phyloP scores from a whole-genome alignment of 2,888 invertebrate species.

The Drosophila lacicola region DNA sequence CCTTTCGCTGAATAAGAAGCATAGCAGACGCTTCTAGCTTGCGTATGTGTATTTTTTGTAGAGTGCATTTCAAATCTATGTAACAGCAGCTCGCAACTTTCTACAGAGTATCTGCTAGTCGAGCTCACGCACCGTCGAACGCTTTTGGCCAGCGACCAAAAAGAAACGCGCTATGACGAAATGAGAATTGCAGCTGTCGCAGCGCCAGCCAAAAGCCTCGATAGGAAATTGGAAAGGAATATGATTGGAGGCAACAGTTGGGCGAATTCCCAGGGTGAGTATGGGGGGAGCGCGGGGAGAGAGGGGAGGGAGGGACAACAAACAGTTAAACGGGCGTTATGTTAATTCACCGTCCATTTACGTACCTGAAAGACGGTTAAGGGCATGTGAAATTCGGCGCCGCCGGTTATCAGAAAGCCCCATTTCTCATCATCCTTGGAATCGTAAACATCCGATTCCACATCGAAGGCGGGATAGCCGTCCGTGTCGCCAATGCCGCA shows the following conservation, averaged over 20 bases:
- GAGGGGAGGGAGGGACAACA: background rate
- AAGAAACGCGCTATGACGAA: conserved; percentile 32
- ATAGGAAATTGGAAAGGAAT: conserved; percentile 27
- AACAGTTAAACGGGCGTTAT: conserved; percentile 27
- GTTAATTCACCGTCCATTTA: background rate
- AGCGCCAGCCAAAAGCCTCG: conserved; percentile 7
- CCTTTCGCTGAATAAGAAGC: too few species aligned
- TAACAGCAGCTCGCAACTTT: background rate
- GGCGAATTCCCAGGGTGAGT: conserved; percentile 16
- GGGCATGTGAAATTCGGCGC: conserved; percentile 85
- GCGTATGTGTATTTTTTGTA: background rate
- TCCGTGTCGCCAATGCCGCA: conserved; percentile 85
- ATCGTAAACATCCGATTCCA: conserved; percentile 83
- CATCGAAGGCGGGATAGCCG: conserved; percentile 84
- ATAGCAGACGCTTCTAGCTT: background rate
- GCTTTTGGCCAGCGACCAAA: conserved; percentile 41
- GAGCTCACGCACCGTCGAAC: too few species aligned
- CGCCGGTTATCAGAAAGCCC: conserved; percentile 85
- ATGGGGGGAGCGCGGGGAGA: too few species aligned
- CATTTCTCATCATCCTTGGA: conserved; percentile 84
- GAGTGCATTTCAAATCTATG: background rate
- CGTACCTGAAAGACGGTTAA: conserved; percentile 85
- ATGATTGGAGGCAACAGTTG: conserved; percentile 20
- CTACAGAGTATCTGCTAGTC: conserved; percentile 2
- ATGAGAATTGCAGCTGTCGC: conserved; percentile 51